A percentile compares a stretch with the other conserved stretches of the same genome.
phyloP scores from a whole-genome alignment of 2,888 invertebrate species.

The Mongoloraphidia duomilia region DNA sequence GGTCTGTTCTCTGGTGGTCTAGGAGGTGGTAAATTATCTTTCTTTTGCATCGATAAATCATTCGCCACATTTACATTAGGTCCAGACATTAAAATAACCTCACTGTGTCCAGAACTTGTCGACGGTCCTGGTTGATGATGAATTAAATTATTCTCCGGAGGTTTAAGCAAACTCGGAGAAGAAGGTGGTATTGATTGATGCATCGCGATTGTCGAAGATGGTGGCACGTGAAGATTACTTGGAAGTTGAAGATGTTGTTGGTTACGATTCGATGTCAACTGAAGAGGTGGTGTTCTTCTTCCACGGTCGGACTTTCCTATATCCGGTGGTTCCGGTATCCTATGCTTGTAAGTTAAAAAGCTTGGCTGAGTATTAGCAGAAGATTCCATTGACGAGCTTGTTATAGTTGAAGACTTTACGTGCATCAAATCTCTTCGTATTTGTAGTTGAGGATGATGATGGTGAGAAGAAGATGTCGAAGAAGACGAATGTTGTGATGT shows the following conservation, averaged over 20 bases:
- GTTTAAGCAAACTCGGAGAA: constrained; percentile 32
- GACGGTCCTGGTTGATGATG: constrained; percentile 24
- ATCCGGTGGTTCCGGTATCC: constrained; percentile 12
- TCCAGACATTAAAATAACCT: background rate
- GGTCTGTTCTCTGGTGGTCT: constrained; percentile 43
- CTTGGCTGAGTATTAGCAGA: constrained; percentile 27
- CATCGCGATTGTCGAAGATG: constrained; percentile 19
- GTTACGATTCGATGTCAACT: constrained; percentile 20
- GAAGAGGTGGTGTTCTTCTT: constrained; percentile 2
- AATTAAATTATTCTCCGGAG: constrained; percentile 20
- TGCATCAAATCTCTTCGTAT: constrained; percentile 63
- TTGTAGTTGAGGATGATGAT: constrained; percentile 37
- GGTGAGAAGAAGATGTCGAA: constrained; percentile 25
- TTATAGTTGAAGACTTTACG: constrained; percentile 29
- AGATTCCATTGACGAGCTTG: constrained; percentile 20
- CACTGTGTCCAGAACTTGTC: constrained; percentile 11
- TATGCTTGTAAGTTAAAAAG: constrained; percentile 19
- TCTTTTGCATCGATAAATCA: constrained; percentile 30
- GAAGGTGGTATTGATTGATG: constrained; percentile 28
- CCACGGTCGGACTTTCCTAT: constrained; percentile 19
- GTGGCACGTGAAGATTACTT: background rate
- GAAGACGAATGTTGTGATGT: constrained; percentile 33
- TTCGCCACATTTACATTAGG: constrained; percentile 19
- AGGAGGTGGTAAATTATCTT: constrained; percentile 32
- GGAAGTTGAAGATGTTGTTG: constrained; percentile 18